These are phyloP conservation scores for Cotesia vestalis DNA, from an alignment of 1,140 invertebrate genomes.

Conservation along the genomic window DNA sequence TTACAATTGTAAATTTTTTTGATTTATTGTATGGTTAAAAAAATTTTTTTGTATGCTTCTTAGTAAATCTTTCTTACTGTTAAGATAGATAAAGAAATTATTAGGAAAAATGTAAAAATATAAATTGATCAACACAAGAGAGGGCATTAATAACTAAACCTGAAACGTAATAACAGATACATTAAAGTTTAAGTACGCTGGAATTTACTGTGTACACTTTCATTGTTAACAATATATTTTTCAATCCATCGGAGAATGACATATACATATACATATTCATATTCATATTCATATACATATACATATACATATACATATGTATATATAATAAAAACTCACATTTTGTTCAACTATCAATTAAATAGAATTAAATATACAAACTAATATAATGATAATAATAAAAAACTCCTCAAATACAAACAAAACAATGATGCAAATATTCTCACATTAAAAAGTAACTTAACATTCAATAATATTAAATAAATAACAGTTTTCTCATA, in stretches of 20 bases:
- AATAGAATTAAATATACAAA: conserved; percentile 7
- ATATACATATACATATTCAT: background rate
- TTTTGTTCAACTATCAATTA: conserved; percentile 3
- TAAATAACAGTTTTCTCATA: conserved; percentile 28
- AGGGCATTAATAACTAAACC: conserved; percentile 33
- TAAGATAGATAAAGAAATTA: conserved; percentile 24
- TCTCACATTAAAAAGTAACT: conserved; percentile 9
- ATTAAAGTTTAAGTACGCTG: conserved; percentile 30
- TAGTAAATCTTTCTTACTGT: background rate
- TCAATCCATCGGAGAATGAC: conserved; percentile 10
- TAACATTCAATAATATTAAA: conserved; percentile 24
- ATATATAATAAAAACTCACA: background rate
- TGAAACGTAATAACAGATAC: conserved; percentile 32
- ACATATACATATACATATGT: background rate
- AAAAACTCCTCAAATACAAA: background rate
- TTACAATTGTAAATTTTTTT: conserved; percentile 13
- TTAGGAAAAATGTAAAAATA: conserved; percentile 11
- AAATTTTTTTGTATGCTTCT: conserved; percentile 1
- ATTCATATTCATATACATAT: too few species aligned
- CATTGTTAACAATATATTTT: conserved; percentile 8
- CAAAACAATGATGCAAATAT: conserved; percentile 3
- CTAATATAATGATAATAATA: background rate
- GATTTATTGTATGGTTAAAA: background rate
- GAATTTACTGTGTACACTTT: conserved; percentile 33
- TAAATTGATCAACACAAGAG: conserved; percentile 11